These are phyloP conservation scores for Micrasema longulum DNA, from an alignment of 1,140 invertebrate species.

Conservation along the genomic window DNA sequence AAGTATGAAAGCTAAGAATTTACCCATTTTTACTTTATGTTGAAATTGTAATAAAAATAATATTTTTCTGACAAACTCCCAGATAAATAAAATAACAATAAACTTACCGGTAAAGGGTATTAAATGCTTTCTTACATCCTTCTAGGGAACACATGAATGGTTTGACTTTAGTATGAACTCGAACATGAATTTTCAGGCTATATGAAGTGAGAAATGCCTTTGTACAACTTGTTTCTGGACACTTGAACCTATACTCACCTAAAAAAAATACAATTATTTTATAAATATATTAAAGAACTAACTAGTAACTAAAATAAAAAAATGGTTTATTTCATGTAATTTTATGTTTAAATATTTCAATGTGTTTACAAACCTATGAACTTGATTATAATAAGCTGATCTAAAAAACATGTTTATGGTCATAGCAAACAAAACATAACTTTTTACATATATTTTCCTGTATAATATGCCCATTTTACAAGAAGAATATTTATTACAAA, in stretches of 20 bases:
- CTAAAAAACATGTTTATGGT: too few species aligned
- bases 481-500: too few species aligned
- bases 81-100: too few species aligned
- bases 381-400: too few species aligned
- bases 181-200: constrained; percentile 93
- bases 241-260: constrained; percentile 96
- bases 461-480: too few species aligned
- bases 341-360: neutral
- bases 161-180: constrained; percentile 96
- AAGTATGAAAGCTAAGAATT: too few species aligned
- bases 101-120: constrained; percentile 86
- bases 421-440: too few species aligned
- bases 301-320: neutral
- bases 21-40: too few species aligned
- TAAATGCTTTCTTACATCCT: constrained; percentile 92
- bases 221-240: constrained; percentile 86
- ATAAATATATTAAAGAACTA: neutral
- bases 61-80: too few species aligned
- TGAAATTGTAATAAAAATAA: too few species aligned
- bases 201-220: constrained; percentile 96
- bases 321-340: neutral
- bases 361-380: too few species aligned
- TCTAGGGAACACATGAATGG: constrained; percentile 84
- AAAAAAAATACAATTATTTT: neutral
- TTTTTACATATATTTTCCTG: too few species aligned